Conservation (phyloP, 1,140 invertebrate species). For the Cyclina sinensis region DNA sequence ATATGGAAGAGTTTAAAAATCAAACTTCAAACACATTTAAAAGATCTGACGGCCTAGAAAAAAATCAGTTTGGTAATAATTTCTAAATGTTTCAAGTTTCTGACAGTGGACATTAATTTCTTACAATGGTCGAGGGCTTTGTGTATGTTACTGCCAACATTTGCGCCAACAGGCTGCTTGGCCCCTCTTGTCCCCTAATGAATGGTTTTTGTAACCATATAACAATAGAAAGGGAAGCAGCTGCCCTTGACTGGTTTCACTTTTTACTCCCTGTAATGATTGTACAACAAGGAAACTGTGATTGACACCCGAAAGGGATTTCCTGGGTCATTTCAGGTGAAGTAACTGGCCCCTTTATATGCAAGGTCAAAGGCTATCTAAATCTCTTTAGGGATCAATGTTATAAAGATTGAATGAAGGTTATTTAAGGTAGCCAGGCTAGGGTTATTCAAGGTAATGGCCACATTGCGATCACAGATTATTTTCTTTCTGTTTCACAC, state of each 20-base stretch:
- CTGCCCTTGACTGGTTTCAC: constrained; percentile 21
- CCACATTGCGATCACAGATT: too few species aligned
- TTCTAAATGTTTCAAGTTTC: background rate
- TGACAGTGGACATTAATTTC: constrained; percentile 13
- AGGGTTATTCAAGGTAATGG: constrained; percentile 17
- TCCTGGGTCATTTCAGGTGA: constrained; percentile 33
- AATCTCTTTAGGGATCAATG: constrained; percentile 12
- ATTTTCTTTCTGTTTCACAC: too few species aligned
- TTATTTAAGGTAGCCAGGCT: constrained; percentile 25
- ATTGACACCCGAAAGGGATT: background rate
- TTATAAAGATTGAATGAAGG: background rate
- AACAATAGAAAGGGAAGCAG: constrained; percentile 29
- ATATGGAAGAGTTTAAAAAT: constrained; percentile 2
- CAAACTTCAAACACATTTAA: background rate
- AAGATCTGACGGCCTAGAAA: background rate
- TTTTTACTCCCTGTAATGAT: constrained; percentile 26
- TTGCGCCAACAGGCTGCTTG: background rate
- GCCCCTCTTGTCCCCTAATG: constrained; percentile 18
- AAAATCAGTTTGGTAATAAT: constrained; percentile 21
- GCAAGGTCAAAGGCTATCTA: constrained; percentile 30
- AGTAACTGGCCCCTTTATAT: constrained; percentile 9
- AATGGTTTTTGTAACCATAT: constrained; percentile 37
- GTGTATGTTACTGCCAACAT: background rate
- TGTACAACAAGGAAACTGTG: background rate
- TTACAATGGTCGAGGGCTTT: background rate